phyloP scores from a whole-genome alignment of 2,113 vertebrate genomes.

The Atlantisia rogersi region DNA sequence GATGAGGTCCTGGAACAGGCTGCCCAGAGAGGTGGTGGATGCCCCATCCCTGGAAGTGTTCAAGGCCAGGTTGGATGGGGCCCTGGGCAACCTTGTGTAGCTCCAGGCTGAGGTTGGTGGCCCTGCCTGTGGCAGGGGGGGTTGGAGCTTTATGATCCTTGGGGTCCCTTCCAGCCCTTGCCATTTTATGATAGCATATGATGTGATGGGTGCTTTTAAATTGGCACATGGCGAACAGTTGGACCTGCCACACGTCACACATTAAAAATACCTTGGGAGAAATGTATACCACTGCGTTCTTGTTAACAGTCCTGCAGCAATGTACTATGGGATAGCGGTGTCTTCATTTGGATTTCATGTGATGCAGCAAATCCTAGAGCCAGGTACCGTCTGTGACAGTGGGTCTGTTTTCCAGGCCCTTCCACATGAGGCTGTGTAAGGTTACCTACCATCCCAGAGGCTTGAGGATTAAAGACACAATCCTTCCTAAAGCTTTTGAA shows the following conservation, averaged over 20 bases:
- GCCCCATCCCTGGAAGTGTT: too few relatives aligned
- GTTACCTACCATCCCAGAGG: not conserved
- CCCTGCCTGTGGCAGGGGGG: too few relatives aligned
- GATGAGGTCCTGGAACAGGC: too few relatives aligned
- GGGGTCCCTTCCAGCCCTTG: too few relatives aligned
- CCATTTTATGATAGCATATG: not conserved
- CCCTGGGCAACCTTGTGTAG: too few relatives aligned
- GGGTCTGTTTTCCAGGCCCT: not conserved
- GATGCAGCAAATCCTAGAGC: not conserved
- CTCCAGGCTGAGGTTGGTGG: too few relatives aligned
- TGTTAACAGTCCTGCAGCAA: not conserved
- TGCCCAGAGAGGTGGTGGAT: too few relatives aligned
- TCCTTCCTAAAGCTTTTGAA: not conserved
- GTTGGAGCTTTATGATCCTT: too few relatives aligned
- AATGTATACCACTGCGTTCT: not conserved
- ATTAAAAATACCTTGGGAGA: not conserved
- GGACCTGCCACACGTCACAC: not conserved
- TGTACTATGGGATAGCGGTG: not conserved
- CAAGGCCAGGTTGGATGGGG: too few relatives aligned
- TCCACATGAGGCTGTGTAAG: rapidly evolving
- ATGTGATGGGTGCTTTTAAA: not conserved
- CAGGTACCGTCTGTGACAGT: not conserved
- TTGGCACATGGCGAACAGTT: not conserved
- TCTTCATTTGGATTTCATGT: not conserved
- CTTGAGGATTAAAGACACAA: not conserved